These are phyloP conservation scores for Pocillopora meandrina DNA, from an alignment of 92 coral and sea anemone species.

Conservation along the genomic window DNA sequence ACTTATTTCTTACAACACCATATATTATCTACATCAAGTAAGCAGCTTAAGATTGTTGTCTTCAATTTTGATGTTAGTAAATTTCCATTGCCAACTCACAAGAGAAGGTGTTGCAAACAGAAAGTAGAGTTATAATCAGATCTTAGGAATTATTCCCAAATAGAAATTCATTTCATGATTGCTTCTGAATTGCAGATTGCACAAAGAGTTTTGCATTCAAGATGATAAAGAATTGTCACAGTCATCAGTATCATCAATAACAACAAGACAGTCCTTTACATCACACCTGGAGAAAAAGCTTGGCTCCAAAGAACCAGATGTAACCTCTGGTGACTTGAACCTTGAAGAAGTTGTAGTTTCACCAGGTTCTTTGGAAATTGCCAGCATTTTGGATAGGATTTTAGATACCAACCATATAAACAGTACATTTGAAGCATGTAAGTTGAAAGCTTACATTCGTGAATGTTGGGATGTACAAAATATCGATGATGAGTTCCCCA, in stretches of 20 bases:
- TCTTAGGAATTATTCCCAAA: too few species aligned
- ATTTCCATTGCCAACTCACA: too few species aligned
- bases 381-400: slow-evolving; percentile 60
- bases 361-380: slow-evolving; percentile 43
- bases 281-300: slow-evolving; percentile 79
- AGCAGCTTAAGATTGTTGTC: too few species aligned
- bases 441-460: slow-evolving; percentile 76
- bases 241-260: slow-evolving; percentile 68
- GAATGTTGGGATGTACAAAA: slow-evolving; percentile 88
- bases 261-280: slow-evolving; percentile 78
- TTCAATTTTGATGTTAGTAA: too few species aligned
- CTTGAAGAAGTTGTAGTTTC: slow-evolving; percentile 65
- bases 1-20: too few species aligned
- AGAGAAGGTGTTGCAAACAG: neutral
- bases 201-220: slow-evolving; percentile 64
- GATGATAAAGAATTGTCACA: slow-evolving; percentile 61
- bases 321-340: slow-evolving; percentile 42
- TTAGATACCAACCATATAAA: slow-evolving; percentile 51
- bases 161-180: neutral
- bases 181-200: slow-evolving; percentile 44
- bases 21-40: too few species aligned
- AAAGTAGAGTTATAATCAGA: neutral
- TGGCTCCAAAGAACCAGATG: slow-evolving; percentile 60
- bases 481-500: slow-evolving; percentile 79
- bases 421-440: slow-evolving; percentile 74